Evolutionary conservation across 92 coral and sea anemone genomes (phyloP).

Genomic region (Epizoanthus scotinus): DNA sequence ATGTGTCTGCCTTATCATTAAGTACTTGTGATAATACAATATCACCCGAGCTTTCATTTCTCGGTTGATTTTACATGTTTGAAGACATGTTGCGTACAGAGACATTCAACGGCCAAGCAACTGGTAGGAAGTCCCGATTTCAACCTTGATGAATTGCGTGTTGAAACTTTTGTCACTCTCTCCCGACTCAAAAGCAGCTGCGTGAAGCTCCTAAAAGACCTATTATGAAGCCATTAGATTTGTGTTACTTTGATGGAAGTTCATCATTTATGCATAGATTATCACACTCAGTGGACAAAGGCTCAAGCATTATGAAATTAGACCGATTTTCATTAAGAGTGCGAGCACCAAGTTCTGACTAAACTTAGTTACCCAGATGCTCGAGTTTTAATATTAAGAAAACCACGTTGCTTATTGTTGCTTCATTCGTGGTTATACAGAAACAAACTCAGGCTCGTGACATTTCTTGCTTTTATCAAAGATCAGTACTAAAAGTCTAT

Average conservation of each 20-base stretch:
- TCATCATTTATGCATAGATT: conserved; percentile 94
- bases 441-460: conserved; percentile 57
- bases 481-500: conserved; percentile 10
- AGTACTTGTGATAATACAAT: conserved; percentile 91
- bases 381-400: conserved; percentile 52
- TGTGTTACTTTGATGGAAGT: conserved; percentile 83
- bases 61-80: conserved; percentile 52
- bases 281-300: conserved; percentile 83
- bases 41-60: conserved; percentile 65
- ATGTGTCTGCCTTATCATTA: conserved; percentile 82
- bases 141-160: conserved; percentile 41
- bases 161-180: conserved; percentile 40
- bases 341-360: conserved; percentile 50
- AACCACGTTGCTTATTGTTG: conserved; percentile 36
- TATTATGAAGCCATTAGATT: conserved; percentile 87
- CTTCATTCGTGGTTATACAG: conserved; percentile 54
- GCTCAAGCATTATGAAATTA: conserved; percentile 77
- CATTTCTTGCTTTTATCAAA: conserved; percentile 41
- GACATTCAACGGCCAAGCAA: conserved; percentile 7
- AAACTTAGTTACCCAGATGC: conserved; percentile 67
- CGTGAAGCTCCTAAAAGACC: conserved; percentile 73
- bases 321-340: conserved; percentile 64
- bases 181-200: conserved; percentile 56
- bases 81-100: conserved; percentile 23
- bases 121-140: conserved; percentile 22